Percentiles rank a stretch among this genome's conserved stretches.
Evolutionary conservation across 2,888 invertebrate genomes (phyloP).

Genomic region (Heliconius aoede): DNA sequence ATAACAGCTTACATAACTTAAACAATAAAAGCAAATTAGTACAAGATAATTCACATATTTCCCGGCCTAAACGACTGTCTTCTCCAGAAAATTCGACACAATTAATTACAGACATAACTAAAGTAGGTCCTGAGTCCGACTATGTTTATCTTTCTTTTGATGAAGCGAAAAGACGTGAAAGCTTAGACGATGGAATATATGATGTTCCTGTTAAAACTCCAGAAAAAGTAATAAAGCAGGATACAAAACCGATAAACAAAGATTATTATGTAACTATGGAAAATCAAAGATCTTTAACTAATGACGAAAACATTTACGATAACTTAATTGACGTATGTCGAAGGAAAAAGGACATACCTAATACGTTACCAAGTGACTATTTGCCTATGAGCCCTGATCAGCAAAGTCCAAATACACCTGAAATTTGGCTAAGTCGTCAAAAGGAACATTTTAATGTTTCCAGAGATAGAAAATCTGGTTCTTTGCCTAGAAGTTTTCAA

Average conservation of each 20-base stretch:
- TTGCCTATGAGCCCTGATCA: constrained; percentile 76
- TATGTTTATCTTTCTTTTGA: constrained; percentile 80
- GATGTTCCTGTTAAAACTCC: constrained; percentile 74
- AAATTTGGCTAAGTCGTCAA: constrained; percentile 88
- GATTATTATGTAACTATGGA: constrained; percentile 75
- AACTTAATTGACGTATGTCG: constrained; percentile 72
- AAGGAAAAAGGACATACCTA: constrained; percentile 67
- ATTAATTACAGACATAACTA: constrained; percentile 55
- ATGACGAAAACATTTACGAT: constrained; percentile 72
- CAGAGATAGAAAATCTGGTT: constrained; percentile 88
- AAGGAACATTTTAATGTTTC: constrained; percentile 87
- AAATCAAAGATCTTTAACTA: constrained; percentile 57
- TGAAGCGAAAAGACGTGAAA: constrained; percentile 64
- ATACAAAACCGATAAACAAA: constrained; percentile 48
- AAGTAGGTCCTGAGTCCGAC: constrained; percentile 76
- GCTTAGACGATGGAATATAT: constrained; percentile 67
- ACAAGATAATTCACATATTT: constrained; percentile 61
- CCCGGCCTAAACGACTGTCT: constrained; percentile 67
- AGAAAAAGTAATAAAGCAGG: constrained; percentile 57
- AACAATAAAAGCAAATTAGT: constrained; percentile 68
- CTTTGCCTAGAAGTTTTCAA: constrained; percentile 91
- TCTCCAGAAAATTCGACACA: constrained; percentile 62
- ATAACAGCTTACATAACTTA: constrained; percentile 61
- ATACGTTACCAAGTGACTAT: constrained; percentile 64
- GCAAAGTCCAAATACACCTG: constrained; percentile 85